A percentile compares a stretch with the other conserved stretches of the same genome.
These are phyloP conservation scores for Aleiodes alternator DNA, from an alignment of 2,888 invertebrate species.

Conservation along the genomic window DNA sequence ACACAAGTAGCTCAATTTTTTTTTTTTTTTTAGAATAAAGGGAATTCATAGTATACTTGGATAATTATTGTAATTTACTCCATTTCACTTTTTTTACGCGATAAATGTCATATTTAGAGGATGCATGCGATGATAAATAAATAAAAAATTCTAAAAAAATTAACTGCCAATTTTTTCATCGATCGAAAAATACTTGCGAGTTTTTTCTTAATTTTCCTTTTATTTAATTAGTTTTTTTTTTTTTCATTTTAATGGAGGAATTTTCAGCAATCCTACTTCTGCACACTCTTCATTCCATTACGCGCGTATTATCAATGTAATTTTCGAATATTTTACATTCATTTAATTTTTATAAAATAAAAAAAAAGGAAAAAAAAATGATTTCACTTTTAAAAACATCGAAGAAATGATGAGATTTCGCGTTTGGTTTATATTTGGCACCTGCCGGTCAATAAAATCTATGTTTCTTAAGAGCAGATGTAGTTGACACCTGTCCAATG, in stretches of 20 bases:
- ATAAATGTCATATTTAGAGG: background rate
- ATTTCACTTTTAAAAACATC: background rate
- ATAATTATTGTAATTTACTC: too few relatives aligned
- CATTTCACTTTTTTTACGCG: background rate
- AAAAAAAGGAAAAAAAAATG: background rate
- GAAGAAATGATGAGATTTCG: conserved; percentile 1
- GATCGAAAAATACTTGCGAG: conserved; percentile 17
- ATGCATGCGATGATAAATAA: conserved; percentile 27
- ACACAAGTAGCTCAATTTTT: background rate
- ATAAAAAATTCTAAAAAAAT: background rate
- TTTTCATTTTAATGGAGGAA: background rate
- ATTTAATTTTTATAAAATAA: background rate
- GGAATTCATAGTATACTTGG: too few relatives aligned
- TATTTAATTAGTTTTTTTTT: background rate
- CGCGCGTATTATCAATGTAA: conserved; percentile 24
- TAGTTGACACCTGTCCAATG: conserved; percentile 44
- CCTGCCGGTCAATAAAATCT: conserved; percentile 38
- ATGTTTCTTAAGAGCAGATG: conserved; percentile 44
- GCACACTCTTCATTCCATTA: conserved; percentile 9
- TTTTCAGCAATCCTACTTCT: background rate
- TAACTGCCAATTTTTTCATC: conserved; percentile 9
- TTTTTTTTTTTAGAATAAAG: background rate
- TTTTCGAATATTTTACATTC: background rate
- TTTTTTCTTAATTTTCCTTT: background rate
- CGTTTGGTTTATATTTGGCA: conserved; percentile 40